phyloP scores from a whole-genome alignment of 53 echinoderm and acorn worm species.

The Arbacia lixula region DNA sequence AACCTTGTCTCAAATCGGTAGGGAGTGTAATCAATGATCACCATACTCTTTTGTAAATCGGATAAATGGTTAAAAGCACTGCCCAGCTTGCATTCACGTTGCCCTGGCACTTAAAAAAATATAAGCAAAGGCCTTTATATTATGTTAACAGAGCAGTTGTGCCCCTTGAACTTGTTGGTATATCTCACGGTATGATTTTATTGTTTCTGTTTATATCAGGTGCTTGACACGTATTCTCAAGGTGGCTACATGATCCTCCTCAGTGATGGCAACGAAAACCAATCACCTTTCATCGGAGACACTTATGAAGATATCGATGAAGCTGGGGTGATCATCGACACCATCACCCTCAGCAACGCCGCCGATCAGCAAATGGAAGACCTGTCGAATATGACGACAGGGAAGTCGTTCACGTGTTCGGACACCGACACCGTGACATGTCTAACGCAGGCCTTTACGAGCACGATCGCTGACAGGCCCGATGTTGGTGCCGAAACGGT shows the following conservation, averaged over 20 bases:
- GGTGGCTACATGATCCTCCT: neutral
- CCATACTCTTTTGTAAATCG: too few species aligned
- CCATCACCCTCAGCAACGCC: constrained; percentile 10
- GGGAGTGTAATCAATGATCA: too few species aligned
- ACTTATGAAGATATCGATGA: neutral
- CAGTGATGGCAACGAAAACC: neutral
- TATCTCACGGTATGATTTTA: too few species aligned
- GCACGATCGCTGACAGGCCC: neutral
- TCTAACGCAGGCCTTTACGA: neutral
- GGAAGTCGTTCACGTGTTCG: neutral
- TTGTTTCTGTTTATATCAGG: neutral
- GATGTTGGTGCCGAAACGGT: neutral
- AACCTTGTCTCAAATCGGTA: too few species aligned
- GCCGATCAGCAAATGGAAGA: constrained; percentile 15
- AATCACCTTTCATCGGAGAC: neutral
- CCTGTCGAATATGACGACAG: neutral
- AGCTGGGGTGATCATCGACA: constrained; percentile 27
- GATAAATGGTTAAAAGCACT: too few species aligned
- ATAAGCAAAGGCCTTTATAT: too few species aligned
- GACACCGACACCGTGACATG: constrained; percentile 6
- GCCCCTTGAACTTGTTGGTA: too few species aligned
- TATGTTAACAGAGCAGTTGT: too few species aligned
- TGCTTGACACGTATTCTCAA: neutral
- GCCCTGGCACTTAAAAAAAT: too few species aligned
- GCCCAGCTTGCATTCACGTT: too few species aligned